Percentiles rank a stretch among this genome's conserved stretches.
These are phyloP conservation scores for Leptoclinus maculatus DNA, from an alignment of 2,797 vertebrate genomes.

Conservation along the genomic window DNA sequence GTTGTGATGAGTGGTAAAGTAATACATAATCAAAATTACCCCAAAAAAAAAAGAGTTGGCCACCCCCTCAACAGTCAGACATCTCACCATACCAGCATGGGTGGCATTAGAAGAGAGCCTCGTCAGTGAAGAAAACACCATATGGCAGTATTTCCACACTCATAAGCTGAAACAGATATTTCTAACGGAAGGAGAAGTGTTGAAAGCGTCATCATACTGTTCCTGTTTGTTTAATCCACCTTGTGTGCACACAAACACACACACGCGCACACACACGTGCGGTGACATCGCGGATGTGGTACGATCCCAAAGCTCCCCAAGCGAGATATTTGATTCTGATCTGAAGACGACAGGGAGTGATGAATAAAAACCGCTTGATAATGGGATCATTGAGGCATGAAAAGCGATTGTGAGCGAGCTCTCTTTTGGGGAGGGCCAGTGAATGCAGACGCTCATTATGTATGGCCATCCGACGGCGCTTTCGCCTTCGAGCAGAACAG, in stretches of 20 bases:
- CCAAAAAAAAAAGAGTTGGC: slow-evolving; percentile 18
- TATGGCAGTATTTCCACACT: slow-evolving; percentile 59
- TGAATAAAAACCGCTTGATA: slow-evolving; percentile 71
- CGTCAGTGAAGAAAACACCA: slow-evolving; percentile 63
- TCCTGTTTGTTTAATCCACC: slow-evolving; percentile 59
- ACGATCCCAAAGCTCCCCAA: slow-evolving; percentile 48
- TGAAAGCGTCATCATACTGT: slow-evolving; percentile 47
- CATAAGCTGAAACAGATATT: slow-evolving; percentile 47
- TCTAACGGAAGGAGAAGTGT: slow-evolving; percentile 52
- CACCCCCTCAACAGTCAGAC: slow-evolving; percentile 44
- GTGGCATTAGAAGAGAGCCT: slow-evolving; percentile 58
- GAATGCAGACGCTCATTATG: slow-evolving; percentile 70
- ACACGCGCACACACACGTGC: slow-evolving; percentile 17
- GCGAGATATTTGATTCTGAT: slow-evolving; percentile 70
- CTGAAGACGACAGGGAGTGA: slow-evolving; percentile 58
- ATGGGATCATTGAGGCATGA: slow-evolving; percentile 77
- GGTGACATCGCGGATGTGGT: slow-evolving; percentile 15
- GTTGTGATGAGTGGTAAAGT: slow-evolving; percentile 6
- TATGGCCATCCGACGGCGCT: slow-evolving; percentile 48
- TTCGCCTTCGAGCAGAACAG: slow-evolving; percentile 69
- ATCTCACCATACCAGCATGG: slow-evolving; percentile 55
- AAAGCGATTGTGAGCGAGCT: slow-evolving; percentile 66
- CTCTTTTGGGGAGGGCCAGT: slow-evolving; percentile 59
- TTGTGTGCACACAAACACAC: slow-evolving; percentile 15
- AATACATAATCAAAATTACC: slow-evolving; percentile 22